phyloP scores from a whole-genome alignment of 1,140 invertebrate species.

The Elysia chlorotica region DNA sequence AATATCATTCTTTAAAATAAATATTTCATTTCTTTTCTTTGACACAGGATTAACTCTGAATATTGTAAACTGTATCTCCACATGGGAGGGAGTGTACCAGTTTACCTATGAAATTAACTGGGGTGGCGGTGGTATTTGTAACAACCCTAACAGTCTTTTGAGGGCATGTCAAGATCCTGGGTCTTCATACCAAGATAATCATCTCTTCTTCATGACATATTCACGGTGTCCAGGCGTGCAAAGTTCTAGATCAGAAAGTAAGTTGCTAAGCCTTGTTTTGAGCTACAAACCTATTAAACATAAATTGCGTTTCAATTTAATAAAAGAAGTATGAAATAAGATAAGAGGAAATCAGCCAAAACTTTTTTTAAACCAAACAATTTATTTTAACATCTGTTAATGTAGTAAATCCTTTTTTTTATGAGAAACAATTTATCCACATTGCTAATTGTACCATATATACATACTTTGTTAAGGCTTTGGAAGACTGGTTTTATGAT shows the following conservation, averaged over 20 bases:
- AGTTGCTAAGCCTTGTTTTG: too few relatives aligned
- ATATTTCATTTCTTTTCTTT: neutral
- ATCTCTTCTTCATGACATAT: constrained; percentile 96
- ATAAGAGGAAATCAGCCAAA: too few relatives aligned
- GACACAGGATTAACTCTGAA: constrained; percentile 34
- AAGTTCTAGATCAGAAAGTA: constrained; percentile 85
- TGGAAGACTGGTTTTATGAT: too few relatives aligned
- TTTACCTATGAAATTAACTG: constrained; percentile 57
- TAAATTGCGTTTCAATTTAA: too few relatives aligned
- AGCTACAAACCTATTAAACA: too few relatives aligned
- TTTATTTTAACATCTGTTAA: too few relatives aligned
- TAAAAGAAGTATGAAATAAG: too few relatives aligned
- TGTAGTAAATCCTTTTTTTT: too few relatives aligned
- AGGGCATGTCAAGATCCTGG: constrained; percentile 94
- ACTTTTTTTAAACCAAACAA: too few relatives aligned
- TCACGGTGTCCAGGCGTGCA: constrained; percentile 82
- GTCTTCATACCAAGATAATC: constrained; percentile 93
- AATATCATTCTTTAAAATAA: neutral
- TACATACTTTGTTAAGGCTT: too few relatives aligned
- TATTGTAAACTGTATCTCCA: constrained; percentile 58
- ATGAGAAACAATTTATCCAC: too few relatives aligned
- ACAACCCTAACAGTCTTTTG: constrained; percentile 80
- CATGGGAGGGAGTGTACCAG: constrained; percentile 60
- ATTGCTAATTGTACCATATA: too few relatives aligned
- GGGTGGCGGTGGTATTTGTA: constrained; percentile 58